A percentile compares a stretch with the other conserved stretches of the same genome.
These are phyloP conservation scores for Aeoliscus strigatus DNA, from an alignment of 2,797 vertebrate genomes.

Conservation along the genomic window DNA sequence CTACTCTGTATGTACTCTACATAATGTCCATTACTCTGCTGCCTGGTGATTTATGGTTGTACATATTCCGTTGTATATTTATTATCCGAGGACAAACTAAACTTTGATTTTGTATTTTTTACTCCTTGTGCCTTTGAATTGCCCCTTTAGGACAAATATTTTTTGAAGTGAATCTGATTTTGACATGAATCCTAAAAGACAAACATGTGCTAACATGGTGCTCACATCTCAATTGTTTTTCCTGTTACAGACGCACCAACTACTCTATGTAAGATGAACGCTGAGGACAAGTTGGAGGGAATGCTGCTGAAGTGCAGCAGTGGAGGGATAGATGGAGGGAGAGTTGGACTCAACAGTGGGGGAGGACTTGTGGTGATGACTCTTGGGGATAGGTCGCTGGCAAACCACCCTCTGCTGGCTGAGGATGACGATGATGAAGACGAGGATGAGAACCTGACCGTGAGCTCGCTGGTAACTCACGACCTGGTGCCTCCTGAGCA, in stretches of 20 bases:
- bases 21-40: too few species aligned
- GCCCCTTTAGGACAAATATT: too few species aligned
- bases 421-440: slow-evolving; percentile 84
- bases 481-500: slow-evolving; percentile 95
- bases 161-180: too few species aligned
- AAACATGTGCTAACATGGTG: background rate
- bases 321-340: slow-evolving; percentile 72
- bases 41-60: too few species aligned
- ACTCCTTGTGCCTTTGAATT: too few species aligned
- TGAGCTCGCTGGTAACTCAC: slow-evolving; percentile 84
- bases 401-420: slow-evolving; percentile 85
- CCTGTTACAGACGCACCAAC: slow-evolving; percentile 29
- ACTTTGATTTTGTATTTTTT: too few species aligned
- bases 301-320: slow-evolving; percentile 96
- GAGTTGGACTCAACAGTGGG: slow-evolving; percentile 58
- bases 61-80: too few species aligned
- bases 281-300: slow-evolving; percentile 95
- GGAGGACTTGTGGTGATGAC: slow-evolving; percentile 82
- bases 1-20: too few species aligned
- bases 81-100: too few species aligned
- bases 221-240: background rate
- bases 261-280: slow-evolving; percentile 86
- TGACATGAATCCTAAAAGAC: background rate
- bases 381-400: slow-evolving; percentile 85
- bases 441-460: slow-evolving; percentile 83